Percentiles rank a stretch among this genome's conserved stretches.
Evolutionary conservation across 1,140 invertebrate genomes (phyloP).

Genomic region (Hormaphis cornu): DNA sequence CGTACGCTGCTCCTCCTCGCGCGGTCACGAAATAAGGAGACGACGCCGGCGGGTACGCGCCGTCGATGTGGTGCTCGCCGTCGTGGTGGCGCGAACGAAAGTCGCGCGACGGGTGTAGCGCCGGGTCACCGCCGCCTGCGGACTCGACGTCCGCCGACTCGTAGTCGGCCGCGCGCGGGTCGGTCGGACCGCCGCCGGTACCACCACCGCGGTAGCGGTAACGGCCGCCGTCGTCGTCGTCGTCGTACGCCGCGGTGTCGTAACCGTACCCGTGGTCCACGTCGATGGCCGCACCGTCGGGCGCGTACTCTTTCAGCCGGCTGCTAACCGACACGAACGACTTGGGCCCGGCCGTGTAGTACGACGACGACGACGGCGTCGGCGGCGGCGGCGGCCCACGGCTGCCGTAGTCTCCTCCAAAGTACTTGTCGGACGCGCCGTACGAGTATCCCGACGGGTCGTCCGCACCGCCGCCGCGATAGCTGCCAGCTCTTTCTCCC

Average conservation of each 20-base stretch:
- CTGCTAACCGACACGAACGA: slow-evolving; percentile 28
- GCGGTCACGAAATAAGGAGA: too few species aligned
- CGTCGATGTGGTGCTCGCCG: not conserved
- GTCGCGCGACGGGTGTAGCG: not conserved
- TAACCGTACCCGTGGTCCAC: not conserved
- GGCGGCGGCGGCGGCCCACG: not conserved
- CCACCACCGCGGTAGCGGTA: not conserved
- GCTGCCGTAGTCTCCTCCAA: not conserved
- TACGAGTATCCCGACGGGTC: not conserved
- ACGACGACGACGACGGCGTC: not conserved
- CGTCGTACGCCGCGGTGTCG: not conserved
- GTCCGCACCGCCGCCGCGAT: not conserved
- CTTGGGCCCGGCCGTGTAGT: slow-evolving; percentile 7
- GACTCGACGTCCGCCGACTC: not conserved
- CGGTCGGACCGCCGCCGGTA: not conserved
- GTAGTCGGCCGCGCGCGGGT: not conserved
- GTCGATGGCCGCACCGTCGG: not conserved
- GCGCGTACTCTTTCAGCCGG: not conserved
- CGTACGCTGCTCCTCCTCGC: not conserved
- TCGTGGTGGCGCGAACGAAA: not conserved
- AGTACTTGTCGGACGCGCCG: not conserved
- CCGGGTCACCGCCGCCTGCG: not conserved
- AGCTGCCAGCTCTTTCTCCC: not conserved
- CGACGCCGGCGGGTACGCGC: too few species aligned
- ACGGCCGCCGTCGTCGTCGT: not conserved